Conservation (phyloP, 1,140 invertebrate genomes). For the Mylabris phalerata region DNA sequence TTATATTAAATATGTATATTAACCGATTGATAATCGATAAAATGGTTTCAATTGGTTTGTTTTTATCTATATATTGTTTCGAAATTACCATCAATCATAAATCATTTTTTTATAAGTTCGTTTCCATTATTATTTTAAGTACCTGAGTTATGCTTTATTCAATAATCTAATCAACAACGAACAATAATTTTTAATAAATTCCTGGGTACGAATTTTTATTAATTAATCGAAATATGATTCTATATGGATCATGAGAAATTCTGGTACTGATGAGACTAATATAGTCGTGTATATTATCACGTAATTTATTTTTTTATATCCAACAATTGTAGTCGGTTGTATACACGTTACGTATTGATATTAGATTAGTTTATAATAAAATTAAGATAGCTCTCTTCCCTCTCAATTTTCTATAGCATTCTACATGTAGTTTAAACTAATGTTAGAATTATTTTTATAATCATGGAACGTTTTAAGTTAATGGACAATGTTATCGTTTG, state of each 20-base stretch:
- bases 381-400: constrained; percentile 34
- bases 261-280: constrained; percentile 30
- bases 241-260: neutral
- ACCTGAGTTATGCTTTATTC: constrained; percentile 30
- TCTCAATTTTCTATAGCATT: too few relatives aligned
- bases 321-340: constrained; percentile 27
- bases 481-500: constrained; percentile 30
- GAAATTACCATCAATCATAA: constrained; percentile 1
- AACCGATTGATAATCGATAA: neutral
- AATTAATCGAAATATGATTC: neutral
- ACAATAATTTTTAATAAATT: neutral
- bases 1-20: too few relatives aligned
- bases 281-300: constrained; percentile 28
- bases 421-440: constrained; percentile 29
- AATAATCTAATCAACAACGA: constrained; percentile 13
- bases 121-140: constrained; percentile 22
- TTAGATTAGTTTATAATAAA: constrained; percentile 31
- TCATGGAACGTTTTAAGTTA: constrained; percentile 28
- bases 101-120: constrained; percentile 1
- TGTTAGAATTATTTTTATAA: constrained; percentile 25
- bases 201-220: neutral
- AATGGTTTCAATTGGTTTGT: neutral
- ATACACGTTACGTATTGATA: constrained; percentile 30
- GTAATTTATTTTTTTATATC: constrained; percentile 32
- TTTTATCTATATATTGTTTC: constrained; percentile 7